Conservation (phyloP, 2,888 invertebrate genomes). For the Lycaena phlaeas region DNA sequence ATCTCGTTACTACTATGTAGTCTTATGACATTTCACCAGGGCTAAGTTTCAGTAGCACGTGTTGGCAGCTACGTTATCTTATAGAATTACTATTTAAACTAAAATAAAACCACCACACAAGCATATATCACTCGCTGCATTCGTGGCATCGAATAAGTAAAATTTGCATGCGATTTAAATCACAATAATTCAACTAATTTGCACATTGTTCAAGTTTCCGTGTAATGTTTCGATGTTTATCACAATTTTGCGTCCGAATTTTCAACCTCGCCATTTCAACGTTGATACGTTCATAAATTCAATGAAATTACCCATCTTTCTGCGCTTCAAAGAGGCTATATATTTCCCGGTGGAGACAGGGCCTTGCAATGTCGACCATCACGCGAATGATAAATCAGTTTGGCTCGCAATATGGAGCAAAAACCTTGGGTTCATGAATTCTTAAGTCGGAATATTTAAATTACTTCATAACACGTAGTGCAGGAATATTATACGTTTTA, state of each 20-base stretch:
- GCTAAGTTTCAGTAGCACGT: too few relatives aligned
- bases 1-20: too few relatives aligned
- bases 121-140: background rate
- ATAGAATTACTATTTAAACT: too few relatives aligned
- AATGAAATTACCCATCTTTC: constrained; percentile 69
- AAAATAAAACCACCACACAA: too few relatives aligned
- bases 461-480: constrained; percentile 9
- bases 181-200: constrained; percentile 8
- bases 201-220: constrained; percentile 7
- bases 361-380: constrained; percentile 60
- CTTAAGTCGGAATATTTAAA: constrained; percentile 22
- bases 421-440: constrained; percentile 31
- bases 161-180: constrained; percentile 8
- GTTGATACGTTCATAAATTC: constrained; percentile 67
- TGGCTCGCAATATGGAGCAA: constrained; percentile 33
- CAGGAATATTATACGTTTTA: background rate
- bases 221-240: constrained; percentile 40
- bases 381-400: constrained; percentile 62
- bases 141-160: constrained; percentile 6
- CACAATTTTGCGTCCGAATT: constrained; percentile 50
- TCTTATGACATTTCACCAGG: too few relatives aligned
- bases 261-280: constrained; percentile 52
- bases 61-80: too few relatives aligned
- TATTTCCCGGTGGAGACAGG: constrained; percentile 57
- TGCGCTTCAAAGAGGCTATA: constrained; percentile 66